Evolutionary conservation across 2,797 vertebrate species (phyloP), one percentile per base, ranked within the genome.

Genomic region (Mallotus villosus): DNA sequence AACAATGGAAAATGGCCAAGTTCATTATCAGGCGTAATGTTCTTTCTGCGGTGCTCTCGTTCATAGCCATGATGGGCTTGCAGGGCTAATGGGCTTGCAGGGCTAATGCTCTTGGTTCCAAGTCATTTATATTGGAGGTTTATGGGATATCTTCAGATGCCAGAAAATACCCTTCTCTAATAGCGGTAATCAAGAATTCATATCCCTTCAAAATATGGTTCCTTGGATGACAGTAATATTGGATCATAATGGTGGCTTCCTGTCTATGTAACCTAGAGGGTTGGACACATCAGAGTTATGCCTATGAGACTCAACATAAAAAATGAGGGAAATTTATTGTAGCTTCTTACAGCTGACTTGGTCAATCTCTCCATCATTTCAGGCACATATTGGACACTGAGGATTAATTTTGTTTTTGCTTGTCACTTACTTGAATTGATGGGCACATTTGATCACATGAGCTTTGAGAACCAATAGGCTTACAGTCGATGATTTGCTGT

Each of bases 131-230:
- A 11, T 66, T 63, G 17, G 16, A 63, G 70, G 11, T 51, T 68
- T 73, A n/a, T 8, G 29, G 59, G 0, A 64, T 51, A 16, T 46
- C 17, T 72, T 46, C 60, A 67, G 49, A 63, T 59, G 34, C 58
- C 24, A 19, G 14, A 32, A 71, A 62, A 62, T 3, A 55, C 1
- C 21, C 5, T n/a, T 72, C 11, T 21, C 24, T 68, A 9, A 49
- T 74, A 16, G 51, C 11, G 62, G 12, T 19, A 74, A 46, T 74
- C 67, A 61, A 53, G 57, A 24, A 60, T 73, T 51, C 53, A 53
- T 63, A 19, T 55, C 17, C 12, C 16, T 55, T 5, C 46, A 27
- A 60, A 60, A 29, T 74, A 53, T 53, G 11, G 29, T 29, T 63
- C 63, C 27, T 8, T 19, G 25, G 19, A 60, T 27, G 60, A 65